phyloP scores from a whole-genome alignment of 2,888 invertebrate species.

The Ferrisia virgata region DNA sequence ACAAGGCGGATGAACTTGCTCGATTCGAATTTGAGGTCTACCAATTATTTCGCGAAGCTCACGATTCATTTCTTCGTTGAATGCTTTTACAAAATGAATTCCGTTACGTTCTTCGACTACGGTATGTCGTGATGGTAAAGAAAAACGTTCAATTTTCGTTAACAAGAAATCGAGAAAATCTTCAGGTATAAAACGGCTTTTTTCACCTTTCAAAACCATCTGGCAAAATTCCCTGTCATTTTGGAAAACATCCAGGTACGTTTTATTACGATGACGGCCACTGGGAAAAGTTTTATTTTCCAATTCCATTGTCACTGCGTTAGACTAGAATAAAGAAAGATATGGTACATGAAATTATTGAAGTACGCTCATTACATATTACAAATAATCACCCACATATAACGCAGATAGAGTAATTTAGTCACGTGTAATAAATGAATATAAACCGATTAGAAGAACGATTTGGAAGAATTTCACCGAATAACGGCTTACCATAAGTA shows the following conservation, averaged over 20 bases:
- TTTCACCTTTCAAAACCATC: not conserved
- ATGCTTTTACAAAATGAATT: not conserved
- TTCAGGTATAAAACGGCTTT: not conserved
- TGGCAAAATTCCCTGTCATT: not conserved
- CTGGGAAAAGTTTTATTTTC: not conserved
- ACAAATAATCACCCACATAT: no score
- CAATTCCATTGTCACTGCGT: no score
- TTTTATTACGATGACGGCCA: slow-evolving; percentile 16
- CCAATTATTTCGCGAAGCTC: not conserved
- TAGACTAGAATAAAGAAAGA: not conserved
- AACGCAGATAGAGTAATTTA: no score
- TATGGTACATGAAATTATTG: no score
- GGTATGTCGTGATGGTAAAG: not conserved
- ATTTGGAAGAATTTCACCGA: no score
- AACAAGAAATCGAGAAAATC: not conserved
- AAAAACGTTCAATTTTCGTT: not conserved
- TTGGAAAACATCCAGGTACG: not conserved
- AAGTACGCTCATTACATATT: no score
- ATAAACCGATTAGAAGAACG: no score
- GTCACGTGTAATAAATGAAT: no score
- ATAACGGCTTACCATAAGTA: no score
- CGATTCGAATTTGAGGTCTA: not conserved
- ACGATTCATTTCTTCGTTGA: not conserved
- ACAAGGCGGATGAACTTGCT: not conserved
- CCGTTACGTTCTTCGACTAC: not conserved